Conservation (phyloP, 2,888 invertebrate genomes). For the Standfussiana lucernea region DNA sequence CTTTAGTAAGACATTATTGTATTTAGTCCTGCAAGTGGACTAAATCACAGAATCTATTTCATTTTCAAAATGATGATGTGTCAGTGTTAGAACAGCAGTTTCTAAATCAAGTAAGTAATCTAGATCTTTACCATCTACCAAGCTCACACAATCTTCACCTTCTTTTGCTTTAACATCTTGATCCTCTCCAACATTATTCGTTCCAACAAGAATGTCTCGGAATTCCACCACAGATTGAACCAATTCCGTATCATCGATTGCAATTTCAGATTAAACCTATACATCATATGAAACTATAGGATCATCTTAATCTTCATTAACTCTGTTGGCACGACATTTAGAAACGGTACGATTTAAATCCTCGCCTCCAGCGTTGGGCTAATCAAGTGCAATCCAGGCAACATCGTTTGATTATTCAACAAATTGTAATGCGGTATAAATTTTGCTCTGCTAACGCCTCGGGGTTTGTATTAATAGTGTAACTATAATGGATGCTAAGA, state of each 20-base stretch:
- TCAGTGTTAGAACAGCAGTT: neutral
- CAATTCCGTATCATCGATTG: conserved; percentile 31
- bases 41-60: neutral
- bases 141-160: neutral
- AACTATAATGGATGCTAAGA: conserved; percentile 53
- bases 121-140: neutral
- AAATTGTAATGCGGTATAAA: conserved; percentile 62
- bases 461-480: conserved; percentile 56
- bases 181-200: neutral
- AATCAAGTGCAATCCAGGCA: conserved; percentile 63
- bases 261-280: conserved; percentile 46
- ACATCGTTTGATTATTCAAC: conserved; percentile 57
- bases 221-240: conserved; percentile 14
- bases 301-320: conserved; percentile 58
- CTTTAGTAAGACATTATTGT: neutral
- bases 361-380: conserved; percentile 50
- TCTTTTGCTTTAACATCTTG: conserved; percentile 7
- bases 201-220: neutral
- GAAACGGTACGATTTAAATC: conserved; percentile 55
- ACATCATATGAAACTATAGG: conserved; percentile 37
- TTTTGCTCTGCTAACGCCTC: conserved; percentile 53
- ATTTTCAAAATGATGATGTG: neutral
- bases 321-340: conserved; percentile 51
- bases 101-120: neutral
- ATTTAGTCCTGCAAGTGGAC: too few relatives aligned